A percentile compares a stretch with the other conserved stretches of the same genome.
These are phyloP conservation scores for Sardinella longiceps DNA, from an alignment of 2,797 vertebrate genomes.

Conservation along the genomic window DNA sequence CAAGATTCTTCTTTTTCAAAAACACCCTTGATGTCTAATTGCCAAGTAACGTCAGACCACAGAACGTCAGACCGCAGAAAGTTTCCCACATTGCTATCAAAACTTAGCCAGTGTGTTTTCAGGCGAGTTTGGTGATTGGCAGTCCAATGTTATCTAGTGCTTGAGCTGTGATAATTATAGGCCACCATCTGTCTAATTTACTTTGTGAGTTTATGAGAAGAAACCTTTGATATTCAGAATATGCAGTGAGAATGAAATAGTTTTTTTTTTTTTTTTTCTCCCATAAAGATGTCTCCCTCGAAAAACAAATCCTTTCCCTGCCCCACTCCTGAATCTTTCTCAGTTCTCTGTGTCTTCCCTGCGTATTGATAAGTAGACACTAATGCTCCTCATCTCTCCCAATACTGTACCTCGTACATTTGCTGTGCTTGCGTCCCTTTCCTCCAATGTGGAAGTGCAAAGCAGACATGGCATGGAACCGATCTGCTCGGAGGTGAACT, in stretches of 20 bases:
- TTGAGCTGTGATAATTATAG: neutral
- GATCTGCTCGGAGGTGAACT: constrained; percentile 51
- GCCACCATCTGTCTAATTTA: neutral
- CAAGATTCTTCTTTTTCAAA: neutral
- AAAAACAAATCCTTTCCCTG: neutral
- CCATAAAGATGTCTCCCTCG: neutral
- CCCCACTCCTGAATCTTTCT: neutral
- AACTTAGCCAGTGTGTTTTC: neutral
- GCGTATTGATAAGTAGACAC: neutral
- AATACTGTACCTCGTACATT: neutral
- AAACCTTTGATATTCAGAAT: neutral
- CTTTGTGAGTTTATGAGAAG: neutral
- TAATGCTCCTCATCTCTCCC: constrained; percentile 1
- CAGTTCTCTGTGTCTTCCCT: neutral
- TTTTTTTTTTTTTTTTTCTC: neutral
- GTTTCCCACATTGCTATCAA: neutral
- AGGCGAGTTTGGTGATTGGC: neutral
- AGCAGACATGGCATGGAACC: constrained; percentile 43
- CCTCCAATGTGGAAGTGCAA: constrained; percentile 22
- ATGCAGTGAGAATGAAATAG: neutral
- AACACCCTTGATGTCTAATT: neutral
- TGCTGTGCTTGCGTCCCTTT: neutral
- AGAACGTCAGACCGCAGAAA: neutral
- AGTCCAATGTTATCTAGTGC: neutral
- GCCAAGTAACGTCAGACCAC: neutral